Evolutionary conservation across 53 echinoderm and acorn worm genomes (phyloP).

Genomic region (Echinometra lucunter): DNA sequence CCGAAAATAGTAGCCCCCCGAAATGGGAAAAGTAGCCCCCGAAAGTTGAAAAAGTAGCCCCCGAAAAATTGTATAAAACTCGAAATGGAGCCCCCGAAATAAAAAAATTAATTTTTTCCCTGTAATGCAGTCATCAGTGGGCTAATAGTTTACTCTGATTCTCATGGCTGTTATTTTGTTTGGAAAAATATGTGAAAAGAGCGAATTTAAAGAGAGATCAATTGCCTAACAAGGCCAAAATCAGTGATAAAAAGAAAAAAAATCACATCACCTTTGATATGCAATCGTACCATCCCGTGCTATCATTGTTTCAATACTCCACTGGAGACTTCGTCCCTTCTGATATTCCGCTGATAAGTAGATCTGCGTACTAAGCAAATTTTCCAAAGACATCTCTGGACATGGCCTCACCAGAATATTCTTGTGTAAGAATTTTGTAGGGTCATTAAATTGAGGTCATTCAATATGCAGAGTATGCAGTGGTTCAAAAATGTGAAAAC

Average conservation of each 20-base stretch:
- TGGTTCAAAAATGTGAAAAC: not conserved
- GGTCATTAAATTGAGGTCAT: slow-evolving; percentile 7
- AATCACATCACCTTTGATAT: not conserved
- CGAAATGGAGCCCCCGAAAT: too few species aligned
- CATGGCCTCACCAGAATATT: not conserved
- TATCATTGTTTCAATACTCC: not conserved
- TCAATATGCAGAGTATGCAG: not conserved
- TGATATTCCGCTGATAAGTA: not conserved
- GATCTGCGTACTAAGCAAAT: not conserved
- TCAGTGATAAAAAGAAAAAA: not conserved
- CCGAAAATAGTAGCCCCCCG: too few species aligned
- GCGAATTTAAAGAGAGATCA: not conserved
- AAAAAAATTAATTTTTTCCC: too few species aligned
- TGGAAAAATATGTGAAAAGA: not conserved
- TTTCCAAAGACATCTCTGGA: not conserved
- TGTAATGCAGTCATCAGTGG: too few species aligned
- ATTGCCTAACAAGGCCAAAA: not conserved
- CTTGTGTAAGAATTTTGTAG: not conserved
- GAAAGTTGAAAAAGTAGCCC: too few species aligned
- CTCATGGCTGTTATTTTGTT: not conserved
- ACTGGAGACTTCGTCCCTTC: not conserved
- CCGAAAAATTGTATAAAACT: too few species aligned
- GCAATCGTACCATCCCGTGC: not conserved
- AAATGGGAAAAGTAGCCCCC: too few species aligned
- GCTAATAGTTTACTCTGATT: not conserved